Base-by-base conservation (phyloP, 2,113 vertebrate genomes). In the Neodon shergylaensis region DNA sequence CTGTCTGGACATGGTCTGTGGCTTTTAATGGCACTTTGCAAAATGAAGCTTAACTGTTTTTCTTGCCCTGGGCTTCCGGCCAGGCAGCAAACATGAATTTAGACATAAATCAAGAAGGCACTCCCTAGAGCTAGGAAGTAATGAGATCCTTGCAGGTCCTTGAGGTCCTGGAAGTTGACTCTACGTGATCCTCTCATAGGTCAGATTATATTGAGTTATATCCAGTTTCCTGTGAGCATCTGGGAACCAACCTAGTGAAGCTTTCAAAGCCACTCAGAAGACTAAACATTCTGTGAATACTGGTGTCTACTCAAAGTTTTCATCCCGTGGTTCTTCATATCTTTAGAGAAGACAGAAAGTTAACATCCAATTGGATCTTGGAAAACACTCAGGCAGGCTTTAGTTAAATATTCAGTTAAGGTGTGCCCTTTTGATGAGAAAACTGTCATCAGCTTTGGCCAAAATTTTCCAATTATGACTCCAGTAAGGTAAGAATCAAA, bases 341-440 rank as follows among this genome's bases (percentile, higher is more conserved):
- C 97, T 98, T 96, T 42, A 77, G 93, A 74, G 63, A 97, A 94
- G 85, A 81, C 26, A 94, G 1, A 88, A 83, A 84, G 49, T 54
- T 97, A 95, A 96, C 94, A 96, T 97, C 89, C 95, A 97, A 84
- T 39, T 91, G n/a, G 12, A 92, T 54, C 52, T 94, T 73, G 61
- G 52, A 81, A 89, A 81, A 39, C 36, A 77, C 13, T 17, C 33
- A 93, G 92, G 28, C n/a, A 54, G 49, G 68, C 17, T 54, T 94
- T 74, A 9, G 26, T 54, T 94, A 74, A 9, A 26, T 84, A 16
- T 83, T 91, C 74, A 39, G 52, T 85, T 82, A 88, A 68, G 74
- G 77, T 89, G 28, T 90, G 76, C 7, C 87, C 90, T 92, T 95
- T 85, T 66, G 54, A 91, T 88, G 63, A 92, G 66, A 88, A 91